These are phyloP conservation scores for Eriocheir sinensis DNA, from an alignment of 1,140 invertebrate species.

Conservation along the genomic window DNA sequence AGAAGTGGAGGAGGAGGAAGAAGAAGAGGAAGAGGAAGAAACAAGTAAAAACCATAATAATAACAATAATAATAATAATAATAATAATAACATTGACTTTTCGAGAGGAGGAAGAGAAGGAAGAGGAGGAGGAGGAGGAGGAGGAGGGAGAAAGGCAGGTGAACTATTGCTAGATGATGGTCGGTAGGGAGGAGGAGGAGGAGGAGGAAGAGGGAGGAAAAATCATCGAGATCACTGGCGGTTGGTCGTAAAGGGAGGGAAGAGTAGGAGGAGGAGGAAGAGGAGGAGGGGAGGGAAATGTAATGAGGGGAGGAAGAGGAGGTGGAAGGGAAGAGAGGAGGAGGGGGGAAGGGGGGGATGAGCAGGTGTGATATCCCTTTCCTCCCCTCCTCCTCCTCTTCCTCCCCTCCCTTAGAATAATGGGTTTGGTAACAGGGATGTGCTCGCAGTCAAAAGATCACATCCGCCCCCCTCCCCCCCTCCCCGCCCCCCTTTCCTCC, in stretches of 20 bases:
- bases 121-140: constrained; percentile 32
- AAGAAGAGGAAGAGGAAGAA: not conserved
- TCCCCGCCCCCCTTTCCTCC: not conserved
- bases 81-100: not conserved
- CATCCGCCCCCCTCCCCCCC: not conserved
- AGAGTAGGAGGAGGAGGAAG: not conserved
- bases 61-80: constrained; percentile 58
- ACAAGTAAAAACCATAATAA: not conserved
- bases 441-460: constrained; percentile 1
- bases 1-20: not conserved
- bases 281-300: not conserved
- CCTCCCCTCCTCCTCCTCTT: not conserved
- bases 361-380: not conserved
- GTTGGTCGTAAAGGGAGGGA: not conserved
- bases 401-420: not conserved
- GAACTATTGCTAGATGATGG: not conserved
- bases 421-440: not conserved
- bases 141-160: constrained; percentile 44
- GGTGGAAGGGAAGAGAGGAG: not conserved
- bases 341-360: not conserved
- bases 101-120: not conserved
- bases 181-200: not conserved
- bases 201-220: not conserved
- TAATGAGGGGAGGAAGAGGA: not conserved
- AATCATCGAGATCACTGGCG: not conserved